Base-by-base conservation (phyloP, 2,888 invertebrate genomes). In the Brenthis ino region DNA sequence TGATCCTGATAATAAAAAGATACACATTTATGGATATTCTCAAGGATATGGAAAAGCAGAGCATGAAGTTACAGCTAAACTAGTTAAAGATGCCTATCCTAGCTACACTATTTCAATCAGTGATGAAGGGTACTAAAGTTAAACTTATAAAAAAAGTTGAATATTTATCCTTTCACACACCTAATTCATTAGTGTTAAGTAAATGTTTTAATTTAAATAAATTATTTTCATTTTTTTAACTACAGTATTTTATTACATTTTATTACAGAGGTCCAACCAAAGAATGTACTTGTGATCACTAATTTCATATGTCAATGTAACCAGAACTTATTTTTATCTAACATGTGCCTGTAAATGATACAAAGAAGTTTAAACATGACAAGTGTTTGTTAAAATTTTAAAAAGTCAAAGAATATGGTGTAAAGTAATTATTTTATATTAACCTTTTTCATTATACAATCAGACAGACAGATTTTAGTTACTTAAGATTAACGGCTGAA, bases 1-100 rank as follows among this genome's bases (percentile, higher is more conserved):
- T 86, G 95, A 97, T 69, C 93, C 96, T 0, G 94, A 93, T 8
- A 94, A 94, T 57, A 98, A 97, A 82, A 95, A 94, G 74, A 94
- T 99, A 57, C 95, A 96, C 80, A 96, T 99, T 72, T 99, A 97
- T 87, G 99, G 99, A 33, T 98, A 98, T 85, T 99, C 99, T 6
- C 93, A 97, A 94, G 97, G 97, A 1, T 99, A 95, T 82, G 99
- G 99, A 1, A 96, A 96, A 85, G 98, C 98, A 0, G 98, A 99
- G 87, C 99, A 99, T 89, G 91, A 95, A 72, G 87, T 96, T 47
- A 91, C 97, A 1, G 97, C 96, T 4, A 94, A 94, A 66, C 84
- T 99, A 57, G 85, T 99, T 72, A 96, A 96, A 83, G 94, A 94
- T 69, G 93, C 94, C 57, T 99, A 95, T 85, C 93, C 95, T 0